Evolutionary conservation across 2,797 vertebrate genomes (phyloP), one percentile per base, ranked within the genome.

Genomic region (Crypturellus tataupa): DNA sequence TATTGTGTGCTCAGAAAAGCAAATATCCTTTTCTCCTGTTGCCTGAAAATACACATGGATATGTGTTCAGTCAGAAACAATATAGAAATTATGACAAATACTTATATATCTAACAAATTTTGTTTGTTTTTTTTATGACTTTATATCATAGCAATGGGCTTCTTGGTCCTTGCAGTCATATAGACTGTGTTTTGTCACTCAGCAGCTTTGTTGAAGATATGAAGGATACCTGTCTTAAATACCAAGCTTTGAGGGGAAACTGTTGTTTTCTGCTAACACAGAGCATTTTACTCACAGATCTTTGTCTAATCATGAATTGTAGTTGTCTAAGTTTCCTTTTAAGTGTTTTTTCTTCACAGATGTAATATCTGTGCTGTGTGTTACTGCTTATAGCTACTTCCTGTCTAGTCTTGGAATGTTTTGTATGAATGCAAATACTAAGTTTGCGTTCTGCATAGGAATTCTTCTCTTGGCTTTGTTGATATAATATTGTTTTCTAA

Each of bases 51-150:
- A 3, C 46, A 1, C 6, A 14, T 35, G 33, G 23, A 4, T 81
- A 21, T 46, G n/a, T 69, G 14, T 60, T 76, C 35, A 20, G 35
- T 51, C 35, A 78, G 37, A 87, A 49, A 29, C 53, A 60, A 5
- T 68, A 71, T n/a, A 23, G n/a, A n/a, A n/a, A n/a, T n/a, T n/a
- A n/a, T n/a, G n/a, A n/a, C n/a, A n/a, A n/a, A n/a, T n/a, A n/a
- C n/a, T n/a, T n/a, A n/a, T n/a, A n/a, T n/a, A n/a, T n/a, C n/a
- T 35, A 25, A 19, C 31, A 27, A 82, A 2, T 80, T 83, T 35
- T 87, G 29, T 60, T 78, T n/a, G n/a, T n/a, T 80, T 37, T 37
- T 82, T 79, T 35, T 67, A 4, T 80, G 25, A 7, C 71, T 89
- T 84, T 82, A n/a, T 16, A 76, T 23, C 46, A 90, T 47, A 75